Base-by-base conservation (phyloP, 2,113 vertebrate species). In the Salvelinus alpinus region DNA sequence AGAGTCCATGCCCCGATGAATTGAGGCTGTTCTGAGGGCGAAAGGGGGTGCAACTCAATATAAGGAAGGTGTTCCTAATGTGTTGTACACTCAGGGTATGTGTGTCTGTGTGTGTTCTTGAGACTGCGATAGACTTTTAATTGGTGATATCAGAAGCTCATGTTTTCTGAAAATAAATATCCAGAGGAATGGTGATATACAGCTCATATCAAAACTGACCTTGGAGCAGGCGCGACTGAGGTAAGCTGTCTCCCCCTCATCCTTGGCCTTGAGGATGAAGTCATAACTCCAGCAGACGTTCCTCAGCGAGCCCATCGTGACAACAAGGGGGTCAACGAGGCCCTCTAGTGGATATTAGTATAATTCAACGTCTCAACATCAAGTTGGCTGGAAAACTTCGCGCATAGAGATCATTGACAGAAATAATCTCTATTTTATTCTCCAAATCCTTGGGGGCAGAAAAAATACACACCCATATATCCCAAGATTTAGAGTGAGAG, bases 201-300 rank as follows among this genome's bases (percentile, higher is more conserved):
- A 38, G 59, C 67, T 77, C 67, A 64, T 72, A 81, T 84, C 66
- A 64, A 51, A 68, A 31, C 20, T 60, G 78, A 73, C 84, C 86
- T 85, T 85, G 87, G 51, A n/a, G 62, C 22, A 1, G n/a, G 31
- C 76, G 20, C 69, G 73, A 54, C 72, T 69, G 64, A 75, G 18
- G 57, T 73, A 62, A 85, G n/a, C 27, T 80, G 67, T 67, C 71
- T 80, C 66, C 73, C 34, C 76, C 70, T 84, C 75, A 80, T 80
- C 79, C 27, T 31, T 71, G 44, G 77, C 84, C 83, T 83, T 79
- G 44, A 8, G 8, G 76, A 80, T 83, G 80, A 84, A 85, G 81
- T 84, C 82, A 85, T 85, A 83, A 81, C 78, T 89, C 73, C 5
- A 38, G 66, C 78, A 85, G 71, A 87, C 82, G 84, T 84, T 87